Percentiles rank a stretch among this genome's conserved stretches.
phyloP scores from a whole-genome alignment of 2,888 invertebrate species.

The Molorchus minor region DNA sequence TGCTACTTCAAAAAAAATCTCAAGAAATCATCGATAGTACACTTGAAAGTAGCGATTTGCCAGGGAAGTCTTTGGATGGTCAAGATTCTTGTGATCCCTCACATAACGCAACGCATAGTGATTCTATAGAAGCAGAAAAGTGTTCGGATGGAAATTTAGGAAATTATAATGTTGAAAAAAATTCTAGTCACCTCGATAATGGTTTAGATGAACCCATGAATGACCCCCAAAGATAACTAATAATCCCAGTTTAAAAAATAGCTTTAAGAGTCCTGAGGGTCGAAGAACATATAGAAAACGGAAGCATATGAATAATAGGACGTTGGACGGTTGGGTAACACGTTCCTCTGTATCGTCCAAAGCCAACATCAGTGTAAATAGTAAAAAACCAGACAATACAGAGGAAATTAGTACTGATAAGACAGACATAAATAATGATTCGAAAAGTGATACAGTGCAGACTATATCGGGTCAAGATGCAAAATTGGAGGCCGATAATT shows the following conservation, averaged over 20 bases:
- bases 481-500: constrained; percentile 10
- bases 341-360: constrained; percentile 36
- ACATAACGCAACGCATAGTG: too few species aligned
- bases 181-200: constrained; percentile 34
- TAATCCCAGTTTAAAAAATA: background rate
- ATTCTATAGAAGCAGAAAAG: too few species aligned
- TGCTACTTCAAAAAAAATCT: too few species aligned
- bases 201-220: constrained; percentile 29
- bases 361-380: constrained; percentile 22
- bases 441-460: constrained; percentile 3
- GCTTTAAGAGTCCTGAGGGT: constrained; percentile 12
- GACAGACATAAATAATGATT: constrained; percentile 12
- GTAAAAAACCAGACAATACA: constrained; percentile 10
- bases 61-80: too few species aligned
- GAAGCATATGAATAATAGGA: constrained; percentile 40
- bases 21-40: too few species aligned
- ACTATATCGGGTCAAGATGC: constrained; percentile 8
- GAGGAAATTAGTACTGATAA: background rate
- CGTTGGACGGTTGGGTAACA: constrained; percentile 54
- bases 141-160: too few species aligned
- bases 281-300: constrained; percentile 30
- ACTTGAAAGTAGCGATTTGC: too few species aligned
- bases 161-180: constrained; percentile 27
- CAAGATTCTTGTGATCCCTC: too few species aligned
- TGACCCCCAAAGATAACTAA: background rate